Evolutionary conservation across 2,113 vertebrate species (phyloP).

Genomic region (Glareola pratincola): DNA sequence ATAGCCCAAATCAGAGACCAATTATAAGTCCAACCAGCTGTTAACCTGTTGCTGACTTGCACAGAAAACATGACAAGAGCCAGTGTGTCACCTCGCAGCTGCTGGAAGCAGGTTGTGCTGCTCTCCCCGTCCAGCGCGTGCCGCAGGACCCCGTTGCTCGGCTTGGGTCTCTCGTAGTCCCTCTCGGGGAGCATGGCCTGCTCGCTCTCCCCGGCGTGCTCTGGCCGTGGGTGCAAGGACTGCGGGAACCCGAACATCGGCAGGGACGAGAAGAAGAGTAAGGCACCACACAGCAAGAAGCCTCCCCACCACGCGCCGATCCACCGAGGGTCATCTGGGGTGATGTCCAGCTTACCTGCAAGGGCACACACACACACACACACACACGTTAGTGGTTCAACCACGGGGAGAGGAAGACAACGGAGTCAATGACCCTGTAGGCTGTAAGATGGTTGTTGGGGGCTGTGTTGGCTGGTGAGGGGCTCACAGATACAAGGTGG

Average conservation of each 20-base stretch:
- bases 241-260: constrained; percentile 98
- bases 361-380: not conserved
- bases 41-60: not conserved
- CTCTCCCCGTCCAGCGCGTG: constrained; percentile 74
- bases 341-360: constrained; percentile 87
- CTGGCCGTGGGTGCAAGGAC: constrained; percentile 80
- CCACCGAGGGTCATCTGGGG: constrained; percentile 94
- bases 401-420: rapidly evolving
- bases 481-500: not conserved
- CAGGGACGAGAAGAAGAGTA: constrained; percentile 95
- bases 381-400: not conserved
- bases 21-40: not conserved
- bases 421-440: rapidly evolving
- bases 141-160: constrained; percentile 86
- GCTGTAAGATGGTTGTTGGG: not conserved
- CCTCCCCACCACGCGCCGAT: constrained; percentile 99
- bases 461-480: not conserved
- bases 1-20: not conserved
- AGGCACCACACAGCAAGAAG: constrained; percentile 96
- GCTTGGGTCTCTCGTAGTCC: constrained; percentile 83
- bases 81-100: constrained; percentile 84
- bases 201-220: constrained; percentile 82
- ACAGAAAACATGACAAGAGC: rapidly evolving
- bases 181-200: constrained; percentile 90
- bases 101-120: constrained; percentile 89